Conservation (phyloP, 2,113 vertebrate genomes). For the Hippocampus guttulatus region DNA sequence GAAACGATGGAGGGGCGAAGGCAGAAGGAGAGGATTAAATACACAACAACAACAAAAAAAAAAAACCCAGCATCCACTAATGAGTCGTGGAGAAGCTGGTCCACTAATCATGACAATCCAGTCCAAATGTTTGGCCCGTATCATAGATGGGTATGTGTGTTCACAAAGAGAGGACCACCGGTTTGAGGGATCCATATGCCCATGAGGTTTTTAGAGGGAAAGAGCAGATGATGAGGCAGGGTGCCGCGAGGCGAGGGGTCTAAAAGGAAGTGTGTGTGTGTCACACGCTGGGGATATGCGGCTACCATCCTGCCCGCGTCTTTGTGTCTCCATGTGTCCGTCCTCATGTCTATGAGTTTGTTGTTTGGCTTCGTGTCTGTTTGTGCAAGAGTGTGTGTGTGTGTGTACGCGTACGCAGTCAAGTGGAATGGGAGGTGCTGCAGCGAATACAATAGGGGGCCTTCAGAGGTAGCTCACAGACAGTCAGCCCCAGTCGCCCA, state of each 20-base stretch:
- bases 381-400: slow-evolving; percentile 20
- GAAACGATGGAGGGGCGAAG: slow-evolving; percentile 51
- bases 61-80: slow-evolving; percentile 60
- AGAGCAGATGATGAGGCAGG: slow-evolving; percentile 65
- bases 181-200: slow-evolving; percentile 68
- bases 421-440: slow-evolving; percentile 69
- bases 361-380: slow-evolving; percentile 31
- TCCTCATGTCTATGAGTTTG: slow-evolving; percentile 46
- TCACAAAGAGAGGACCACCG: slow-evolving; percentile 41
- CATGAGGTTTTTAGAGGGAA: slow-evolving; percentile 54
- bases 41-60: slow-evolving; percentile 23
- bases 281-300: slow-evolving; percentile 19
- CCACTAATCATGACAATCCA: slow-evolving; percentile 66
- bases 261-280: slow-evolving; percentile 19
- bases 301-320: slow-evolving; percentile 39
- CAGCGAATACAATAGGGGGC: slow-evolving; percentile 69
- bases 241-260: slow-evolving; percentile 39
- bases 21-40: slow-evolving; percentile 63
- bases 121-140: slow-evolving; percentile 56
- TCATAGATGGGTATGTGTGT: slow-evolving; percentile 22
- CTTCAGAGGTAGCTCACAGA: slow-evolving; percentile 60
- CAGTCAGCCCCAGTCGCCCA: slow-evolving; percentile 30
- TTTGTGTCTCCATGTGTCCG: slow-evolving; percentile 46
- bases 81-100: slow-evolving; percentile 61
- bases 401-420: slow-evolving; percentile 46